phyloP scores from a whole-genome alignment of 2,888 invertebrate species.

The Dasypolia templi region DNA sequence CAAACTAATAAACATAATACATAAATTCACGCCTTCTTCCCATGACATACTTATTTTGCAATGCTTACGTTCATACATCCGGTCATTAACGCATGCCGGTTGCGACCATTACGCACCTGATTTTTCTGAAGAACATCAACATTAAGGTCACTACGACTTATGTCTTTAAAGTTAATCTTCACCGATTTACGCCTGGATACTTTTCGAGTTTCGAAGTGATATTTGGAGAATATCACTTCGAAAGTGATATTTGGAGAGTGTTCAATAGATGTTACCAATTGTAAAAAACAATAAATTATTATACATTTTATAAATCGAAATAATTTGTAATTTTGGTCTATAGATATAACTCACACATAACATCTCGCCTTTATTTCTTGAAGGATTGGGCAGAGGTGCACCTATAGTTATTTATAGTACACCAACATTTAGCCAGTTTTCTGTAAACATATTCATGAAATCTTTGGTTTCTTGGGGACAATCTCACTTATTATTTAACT shows the following conservation, averaged over 20 bases:
- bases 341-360: background rate
- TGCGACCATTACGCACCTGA: no score
- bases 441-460: background rate
- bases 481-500: conserved; percentile 7
- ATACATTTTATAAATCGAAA: background rate
- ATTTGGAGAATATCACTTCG: background rate
- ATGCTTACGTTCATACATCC: no score
- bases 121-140: no score
- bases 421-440: background rate
- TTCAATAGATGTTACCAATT: background rate
- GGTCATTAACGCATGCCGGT: no score
- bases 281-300: background rate
- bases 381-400: no score
- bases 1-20: no score
- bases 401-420: background rate
- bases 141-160: no score
- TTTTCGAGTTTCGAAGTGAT: background rate
- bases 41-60: no score
- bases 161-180: background rate
- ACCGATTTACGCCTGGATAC: background rate
- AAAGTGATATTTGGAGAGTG: background rate
- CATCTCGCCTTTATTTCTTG: no score
- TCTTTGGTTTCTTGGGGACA: conserved; percentile 2
- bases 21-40: no score
- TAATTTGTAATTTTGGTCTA: background rate